Evolutionary conservation across 2,113 vertebrate species (phyloP), one percentile per base, ranked within the genome.

Genomic region (Hippoglossus stenolepis): DNA sequence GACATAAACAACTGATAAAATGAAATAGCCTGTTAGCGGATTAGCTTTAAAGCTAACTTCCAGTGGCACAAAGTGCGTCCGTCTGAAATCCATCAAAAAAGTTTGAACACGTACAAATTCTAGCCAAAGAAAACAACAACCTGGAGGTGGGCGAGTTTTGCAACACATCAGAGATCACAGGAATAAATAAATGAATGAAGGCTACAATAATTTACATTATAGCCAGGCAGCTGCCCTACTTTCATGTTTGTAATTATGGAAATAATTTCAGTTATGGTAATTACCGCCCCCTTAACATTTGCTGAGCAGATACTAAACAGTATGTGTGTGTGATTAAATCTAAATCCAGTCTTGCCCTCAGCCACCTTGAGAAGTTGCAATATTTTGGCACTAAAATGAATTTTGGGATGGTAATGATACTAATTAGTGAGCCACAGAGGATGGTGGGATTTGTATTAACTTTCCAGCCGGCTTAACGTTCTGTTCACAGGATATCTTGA

Each of bases 201-300:
- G 15, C 14, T 23, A 40, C 47, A 75, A 24, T 82, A 2, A 74
- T 71, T 79, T 71, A 70, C 57, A 40, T 73, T 78, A 51, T 28
- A 62, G 31, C 28, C 0, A 17, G 70, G 64, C 26, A 45, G 72
- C 56, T 77, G 56, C 26, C 40, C 66, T 73, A 62, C 70, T 76
- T 86, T 77, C 54, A 70, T 66, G 60, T 75, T 64, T 77, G 47
- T 73, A 72, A 77, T 81, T 74, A 86, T 78, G 62, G 71, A 84
- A 75, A 84, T 75, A 6, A 75, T 73, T 72, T 57, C 51, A 70
- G 21, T 38, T 53, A 53, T 66, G 75, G 45, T 77, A 73, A 87
- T 84, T 47, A 75, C 47, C 6, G 10, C 11, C 31, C 51, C 56
- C 0, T 58, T 49, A 35, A 47, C 21, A 65, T 43, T 79, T 43